Base-by-base conservation (phyloP, 2,888 invertebrate species). In the Drosophila neotestacea region DNA sequence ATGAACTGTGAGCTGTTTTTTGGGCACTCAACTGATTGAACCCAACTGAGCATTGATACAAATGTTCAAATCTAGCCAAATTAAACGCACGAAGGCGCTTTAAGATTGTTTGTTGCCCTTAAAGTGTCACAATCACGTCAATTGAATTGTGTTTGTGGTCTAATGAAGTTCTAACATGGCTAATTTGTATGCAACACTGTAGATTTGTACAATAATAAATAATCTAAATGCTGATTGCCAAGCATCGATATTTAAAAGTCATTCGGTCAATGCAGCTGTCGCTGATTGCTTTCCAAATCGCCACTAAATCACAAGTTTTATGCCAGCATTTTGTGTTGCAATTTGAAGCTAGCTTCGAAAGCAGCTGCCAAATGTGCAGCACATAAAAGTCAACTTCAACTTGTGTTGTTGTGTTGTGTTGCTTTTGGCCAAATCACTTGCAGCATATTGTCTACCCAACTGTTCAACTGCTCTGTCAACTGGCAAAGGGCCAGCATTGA, bases 251-350 rank as follows among this genome's bases (percentile, higher is more conserved):
- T 72, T 85, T 83, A 85, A 81, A 79, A 73, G 70, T 70, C 69
- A 79, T 87, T 87, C 71, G 66, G 63, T 50, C 78, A 72, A 60
- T 83, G 88, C 83, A 87, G 79, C 88, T 84, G 88, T 80, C 84
- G 73, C 88, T 88, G 84, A 84, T 84, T 84, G 80, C 83, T 59
- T 50, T 52, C 38, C 11, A 42, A 65, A 68, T 68, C 59, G 55
- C 42, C 77, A 82, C 68, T 88, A 85, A 88, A 85, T 84, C 86
- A 77, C 77, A 70, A 71, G 66, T 75, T 79, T 86, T 75, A 86
- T 85, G 77, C 75, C 73, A 77, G 41, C 62, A 71, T 71, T 85
- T 81, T 79, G n/a, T 82, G 11, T 42, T 41, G 41, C 36, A 4
- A 22, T 22, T 22, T 22, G 22, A 22, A 28, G 36, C 16, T 39